Percentiles rank a stretch among this genome's conserved stretches.
These are phyloP conservation scores for Ennomos quercinarius DNA, from an alignment of 2,888 invertebrate genomes.

Conservation along the genomic window DNA sequence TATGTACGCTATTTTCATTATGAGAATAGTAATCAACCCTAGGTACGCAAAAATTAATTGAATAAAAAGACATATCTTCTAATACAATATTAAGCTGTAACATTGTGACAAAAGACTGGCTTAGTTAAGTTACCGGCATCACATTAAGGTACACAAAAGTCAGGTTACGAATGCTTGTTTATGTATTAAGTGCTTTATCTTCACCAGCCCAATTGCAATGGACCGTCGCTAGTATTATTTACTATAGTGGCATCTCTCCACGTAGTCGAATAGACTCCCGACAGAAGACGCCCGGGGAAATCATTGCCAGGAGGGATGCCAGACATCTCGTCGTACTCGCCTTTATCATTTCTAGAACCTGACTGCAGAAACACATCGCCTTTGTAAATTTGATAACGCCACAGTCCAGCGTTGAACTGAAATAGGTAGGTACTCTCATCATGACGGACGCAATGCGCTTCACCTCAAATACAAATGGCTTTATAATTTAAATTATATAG, in stretches of 20 bases:
- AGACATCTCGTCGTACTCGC: slow-evolving; percentile 4
- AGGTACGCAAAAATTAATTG: no score
- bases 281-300: slow-evolving; percentile 15
- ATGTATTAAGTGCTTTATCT: neutral
- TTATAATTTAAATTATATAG: no score
- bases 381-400: slow-evolving; percentile 6
- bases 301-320: slow-evolving; percentile 4
- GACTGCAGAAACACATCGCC: slow-evolving; percentile 1
- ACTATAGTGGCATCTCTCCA: slow-evolving; percentile 7
- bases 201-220: slow-evolving; percentile 1
- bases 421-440: slow-evolving; percentile 8
- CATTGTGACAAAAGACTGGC: no score
- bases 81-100: no score
- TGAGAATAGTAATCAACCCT: no score
- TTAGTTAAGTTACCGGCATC: no score
- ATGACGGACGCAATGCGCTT: neutral
- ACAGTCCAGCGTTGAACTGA: neutral
- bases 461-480: no score
- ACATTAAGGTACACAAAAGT: no score
- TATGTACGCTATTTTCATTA: slow-evolving; percentile 11
- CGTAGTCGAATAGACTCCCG: slow-evolving; percentile 14
- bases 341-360: slow-evolving; percentile 6
- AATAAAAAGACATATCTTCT: no score
- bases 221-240: neutral
- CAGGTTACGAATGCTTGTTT: neutral